A percentile compares a stretch with the other conserved stretches of the same genome.
These are phyloP conservation scores for Alcis repandata DNA, from an alignment of 2,888 invertebrate species.

Conservation along the genomic window DNA sequence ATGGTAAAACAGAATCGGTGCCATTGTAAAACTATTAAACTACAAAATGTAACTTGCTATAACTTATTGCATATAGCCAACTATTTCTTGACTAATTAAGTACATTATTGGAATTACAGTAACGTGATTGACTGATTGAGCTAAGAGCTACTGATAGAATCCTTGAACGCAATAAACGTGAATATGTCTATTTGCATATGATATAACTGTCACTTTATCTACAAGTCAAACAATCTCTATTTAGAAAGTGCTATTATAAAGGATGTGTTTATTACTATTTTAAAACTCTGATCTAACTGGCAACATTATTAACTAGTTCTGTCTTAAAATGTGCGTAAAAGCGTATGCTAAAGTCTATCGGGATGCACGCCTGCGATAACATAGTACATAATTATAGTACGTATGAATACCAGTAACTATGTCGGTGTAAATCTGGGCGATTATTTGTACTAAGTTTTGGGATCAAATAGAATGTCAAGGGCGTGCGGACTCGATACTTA, in stretches of 20 bases:
- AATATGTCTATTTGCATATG: constrained; percentile 48
- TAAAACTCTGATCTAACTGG: constrained; percentile 51
- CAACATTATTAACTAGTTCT: constrained; percentile 62
- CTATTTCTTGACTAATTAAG: constrained; percentile 76
- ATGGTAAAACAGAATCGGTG: too few relatives aligned
- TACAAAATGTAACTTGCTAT: constrained; percentile 61
- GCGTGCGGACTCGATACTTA: constrained; percentile 37
- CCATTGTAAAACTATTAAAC: constrained; percentile 42
- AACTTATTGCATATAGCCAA: constrained; percentile 71
- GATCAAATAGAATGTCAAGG: constrained; percentile 67
- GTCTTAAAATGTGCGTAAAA: constrained; percentile 5
- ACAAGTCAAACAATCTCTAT: constrained; percentile 47
- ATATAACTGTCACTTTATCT: constrained; percentile 47
- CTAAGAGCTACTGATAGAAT: constrained; percentile 55
- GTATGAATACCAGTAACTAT: constrained; percentile 18
- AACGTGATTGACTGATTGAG: constrained; percentile 56
- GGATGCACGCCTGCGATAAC: constrained; percentile 13
- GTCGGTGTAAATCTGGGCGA: constrained; percentile 16
- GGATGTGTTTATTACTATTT: constrained; percentile 35
- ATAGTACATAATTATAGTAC: constrained; percentile 16
- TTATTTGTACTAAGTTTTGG: constrained; percentile 74
- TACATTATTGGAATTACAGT: constrained; percentile 67
- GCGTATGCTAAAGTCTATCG: neutral
- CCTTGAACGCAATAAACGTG: constrained; percentile 48
- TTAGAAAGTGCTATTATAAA: constrained; percentile 45